phyloP scores from a whole-genome alignment of 2,797 vertebrate species.

The Pangasius krempfi region DNA sequence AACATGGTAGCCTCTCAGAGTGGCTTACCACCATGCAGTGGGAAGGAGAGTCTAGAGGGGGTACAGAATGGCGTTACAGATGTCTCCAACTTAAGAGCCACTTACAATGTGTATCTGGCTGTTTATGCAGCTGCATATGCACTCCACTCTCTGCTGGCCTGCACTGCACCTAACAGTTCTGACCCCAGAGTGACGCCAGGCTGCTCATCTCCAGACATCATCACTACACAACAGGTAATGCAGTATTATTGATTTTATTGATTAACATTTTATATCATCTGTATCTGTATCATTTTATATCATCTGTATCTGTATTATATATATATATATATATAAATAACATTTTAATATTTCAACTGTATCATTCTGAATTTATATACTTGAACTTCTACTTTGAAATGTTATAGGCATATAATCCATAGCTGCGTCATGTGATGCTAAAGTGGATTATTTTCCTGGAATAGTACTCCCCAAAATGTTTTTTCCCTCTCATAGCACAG shows the following conservation, averaged over 20 bases:
- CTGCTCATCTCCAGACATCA: constrained; percentile 49
- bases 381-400: too few species aligned
- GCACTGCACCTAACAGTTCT: constrained; percentile 48
- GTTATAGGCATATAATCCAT: not conserved
- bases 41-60: constrained; percentile 66
- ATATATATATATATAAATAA: too few species aligned
- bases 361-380: too few species aligned
- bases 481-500: not conserved
- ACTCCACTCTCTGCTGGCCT: constrained; percentile 70
- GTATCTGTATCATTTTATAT: too few species aligned
- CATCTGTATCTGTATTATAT: too few species aligned
- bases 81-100: constrained; percentile 67
- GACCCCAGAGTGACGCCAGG: constrained; percentile 42
- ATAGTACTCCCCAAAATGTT: not conserved
- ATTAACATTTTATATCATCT: too few species aligned
- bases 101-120: constrained; percentile 75
- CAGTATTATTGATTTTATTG: not conserved
- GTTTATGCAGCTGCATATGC: constrained; percentile 74
- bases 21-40: constrained; percentile 62
- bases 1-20: constrained; percentile 31
- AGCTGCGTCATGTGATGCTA: not conserved
- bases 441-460: not conserved
- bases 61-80: constrained; percentile 67
- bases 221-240: constrained; percentile 67
- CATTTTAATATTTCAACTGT: too few species aligned